Evolutionary conservation across 1,140 invertebrate genomes (phyloP).

Genomic region (Saccostrea glomerata): DNA sequence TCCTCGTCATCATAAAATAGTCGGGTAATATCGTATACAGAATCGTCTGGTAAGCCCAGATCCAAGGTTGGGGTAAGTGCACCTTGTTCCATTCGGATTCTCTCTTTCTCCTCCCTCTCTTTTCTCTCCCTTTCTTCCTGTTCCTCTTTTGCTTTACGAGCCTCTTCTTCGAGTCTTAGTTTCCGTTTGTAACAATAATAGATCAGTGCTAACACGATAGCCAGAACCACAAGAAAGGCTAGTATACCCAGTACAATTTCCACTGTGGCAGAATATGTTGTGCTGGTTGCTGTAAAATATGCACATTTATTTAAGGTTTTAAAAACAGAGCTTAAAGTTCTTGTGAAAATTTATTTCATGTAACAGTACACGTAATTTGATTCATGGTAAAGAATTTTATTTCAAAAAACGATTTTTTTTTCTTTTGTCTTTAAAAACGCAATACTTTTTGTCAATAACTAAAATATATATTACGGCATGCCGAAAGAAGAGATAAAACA

Average conservation of each 20-base stretch:
- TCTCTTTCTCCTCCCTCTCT: background rate
- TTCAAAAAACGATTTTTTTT: too few species aligned
- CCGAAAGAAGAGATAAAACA: slow-evolving; percentile 23
- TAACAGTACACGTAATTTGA: too few species aligned
- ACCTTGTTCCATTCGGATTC: slow-evolving; percentile 50
- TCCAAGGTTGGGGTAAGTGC: slow-evolving; percentile 58
- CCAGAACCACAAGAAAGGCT: slow-evolving; percentile 46
- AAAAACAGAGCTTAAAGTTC: background rate
- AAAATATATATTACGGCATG: slow-evolving; percentile 44
- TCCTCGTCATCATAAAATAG: slow-evolving; percentile 60
- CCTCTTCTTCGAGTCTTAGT: slow-evolving; percentile 58
- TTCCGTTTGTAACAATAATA: slow-evolving; percentile 54
- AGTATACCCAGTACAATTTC: slow-evolving; percentile 51
- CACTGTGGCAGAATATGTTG: slow-evolving; percentile 31
- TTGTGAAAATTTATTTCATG: too few species aligned
- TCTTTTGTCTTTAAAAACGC: too few species aligned
- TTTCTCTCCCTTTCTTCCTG: background rate
- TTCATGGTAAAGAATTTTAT: too few species aligned
- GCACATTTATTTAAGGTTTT: background rate
- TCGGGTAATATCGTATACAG: slow-evolving; percentile 63
- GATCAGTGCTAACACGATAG: slow-evolving; percentile 52
- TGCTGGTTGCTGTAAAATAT: background rate
- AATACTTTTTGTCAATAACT: too few species aligned
- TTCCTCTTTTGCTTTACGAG: slow-evolving; percentile 52
- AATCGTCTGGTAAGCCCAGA: slow-evolving; percentile 64